Conservation (phyloP, 2,113 vertebrate genomes). For the Mandrillus leucophaeus region DNA sequence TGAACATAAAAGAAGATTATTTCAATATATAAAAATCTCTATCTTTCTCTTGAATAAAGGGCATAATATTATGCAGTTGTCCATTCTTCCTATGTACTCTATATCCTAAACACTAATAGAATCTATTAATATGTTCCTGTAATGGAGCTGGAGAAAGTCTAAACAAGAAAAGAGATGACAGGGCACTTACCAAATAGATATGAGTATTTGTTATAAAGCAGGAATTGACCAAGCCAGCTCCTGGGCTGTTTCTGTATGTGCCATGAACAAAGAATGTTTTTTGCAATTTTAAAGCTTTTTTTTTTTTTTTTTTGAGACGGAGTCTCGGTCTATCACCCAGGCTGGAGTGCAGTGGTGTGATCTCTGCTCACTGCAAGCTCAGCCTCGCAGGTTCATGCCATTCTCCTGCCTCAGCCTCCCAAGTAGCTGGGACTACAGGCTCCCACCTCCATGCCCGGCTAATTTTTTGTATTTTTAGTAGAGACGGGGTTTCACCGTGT, state of each 20-base stretch:
- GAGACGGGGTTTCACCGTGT: too few relatives aligned
- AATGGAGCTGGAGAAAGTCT: not conserved
- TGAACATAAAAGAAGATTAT: not conserved
- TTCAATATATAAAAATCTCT: not conserved
- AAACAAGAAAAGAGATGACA: not conserved
- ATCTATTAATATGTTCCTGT: not conserved
- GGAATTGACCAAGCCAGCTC: too few relatives aligned
- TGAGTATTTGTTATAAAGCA: not conserved
- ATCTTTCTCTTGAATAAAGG: not conserved
- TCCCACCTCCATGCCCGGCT: rapidly evolving
- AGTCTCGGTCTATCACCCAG: too few relatives aligned
- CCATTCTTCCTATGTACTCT: not conserved
- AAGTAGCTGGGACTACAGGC: too few relatives aligned
- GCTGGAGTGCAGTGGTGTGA: too few relatives aligned
- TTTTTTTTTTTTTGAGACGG: too few relatives aligned
- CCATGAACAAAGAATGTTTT: not conserved
- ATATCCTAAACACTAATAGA: not conserved
- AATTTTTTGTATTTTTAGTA: too few relatives aligned
- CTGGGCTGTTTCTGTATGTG: not conserved
- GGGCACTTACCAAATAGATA: not conserved
- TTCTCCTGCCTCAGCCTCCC: too few relatives aligned
- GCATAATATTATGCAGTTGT: not conserved
- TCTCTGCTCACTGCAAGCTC: too few relatives aligned
- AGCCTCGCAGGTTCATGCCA: too few relatives aligned
- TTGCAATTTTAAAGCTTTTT: not conserved